Base-by-base conservation (phyloP, 2,113 vertebrate genomes). In the Echinops telfairi region DNA sequence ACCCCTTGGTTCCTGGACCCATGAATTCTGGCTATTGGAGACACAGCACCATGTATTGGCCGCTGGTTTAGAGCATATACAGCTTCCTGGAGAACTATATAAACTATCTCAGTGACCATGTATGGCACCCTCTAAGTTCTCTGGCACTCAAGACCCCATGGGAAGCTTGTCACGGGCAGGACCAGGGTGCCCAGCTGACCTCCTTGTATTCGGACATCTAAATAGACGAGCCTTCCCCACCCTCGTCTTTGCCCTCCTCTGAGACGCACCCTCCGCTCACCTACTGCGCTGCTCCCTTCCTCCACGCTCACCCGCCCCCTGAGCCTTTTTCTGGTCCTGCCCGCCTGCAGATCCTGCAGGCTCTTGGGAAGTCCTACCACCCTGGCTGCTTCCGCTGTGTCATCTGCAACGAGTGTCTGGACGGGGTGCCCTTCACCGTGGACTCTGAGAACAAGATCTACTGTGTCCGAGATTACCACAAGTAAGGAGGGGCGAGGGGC, bases 361-460 rank as follows among this genome's bases (percentile, higher is more conserved):
- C 99, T 86, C 98, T 99, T 40, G 99, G 99, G 62, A 99, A 99
- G 96, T 99, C 99, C 0, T 99, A 99, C 97, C 99, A 99, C 96
- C 99, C 99, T 0, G 99, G 99, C 97, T 99, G 99, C 92, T 99
- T 99, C 98, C 99, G 99, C 95, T 99, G 99, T 0, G 98, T 99
- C 95, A 98, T 99, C 98, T 99, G 99, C 96, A 99, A 99, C 0
- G 99, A 99, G 98, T 99, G 99, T 95, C 97, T 99, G 95, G 99
- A 99, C 1, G 99, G 99, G 58, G 99, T 99, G 66, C 99, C 99
- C 1, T 99, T 99, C 98, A 99, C 99, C 0, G 99, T 99, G 94
- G 99, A 99, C 97, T 98, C 98, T 0, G 99, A 99, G 94, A 99
- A 99, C 97, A 99, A 99, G 98, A 99, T 99, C 97, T 99, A 99